Base-by-base conservation (phyloP, 2,888 invertebrate species). In the Tortrix viridana region DNA sequence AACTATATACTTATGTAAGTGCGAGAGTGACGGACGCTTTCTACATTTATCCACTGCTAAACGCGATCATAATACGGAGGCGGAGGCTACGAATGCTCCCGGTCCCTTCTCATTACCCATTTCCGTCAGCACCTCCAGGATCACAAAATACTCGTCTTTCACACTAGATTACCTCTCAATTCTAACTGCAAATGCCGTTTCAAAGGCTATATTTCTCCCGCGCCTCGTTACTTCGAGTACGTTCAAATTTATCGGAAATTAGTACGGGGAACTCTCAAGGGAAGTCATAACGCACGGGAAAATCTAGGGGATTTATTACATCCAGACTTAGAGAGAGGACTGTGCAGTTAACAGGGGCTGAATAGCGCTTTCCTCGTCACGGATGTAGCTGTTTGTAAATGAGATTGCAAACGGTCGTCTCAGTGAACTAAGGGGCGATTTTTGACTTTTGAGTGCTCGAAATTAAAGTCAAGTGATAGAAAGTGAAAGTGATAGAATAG, bases 121-220 rank as follows among this genome's bases (percentile, higher is more conserved):
- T 63, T 63, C 63, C 63, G 57, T 47, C 18, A 56, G 52, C 57
- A 53, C 58, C 63, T 53, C 53, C n/a, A 58, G 74, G 77, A 79
- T 81, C 76, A 71, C 74, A 74, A 75, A n/a, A 74, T 73, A 70
- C 76, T 57, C 63, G 79, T 80, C 84, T 85, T 88, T 89, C 84
- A 89, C 88, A 87, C 85, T 87, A 89, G 88, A 89, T 90, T 89
- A 89, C 88, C 88, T 86, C 88, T 81, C 86, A 83, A 86, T 88
- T 88, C 86, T 82, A 84, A 81, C 89, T 84, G 88, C 87, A 85
- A 86, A 86, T 80, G 85, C 79, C 85, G 80, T 84, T 88, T 85
- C 84, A 77, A 85, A 86, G 81, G 84, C 86, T 80, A 88, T 90
- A 90, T 88, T 84, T 78, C 73, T 78, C 72, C 77, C 74, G 79